These are phyloP conservation scores for Calycopis cecrops DNA, from an alignment of 1,140 invertebrate species.

Conservation along the genomic window DNA sequence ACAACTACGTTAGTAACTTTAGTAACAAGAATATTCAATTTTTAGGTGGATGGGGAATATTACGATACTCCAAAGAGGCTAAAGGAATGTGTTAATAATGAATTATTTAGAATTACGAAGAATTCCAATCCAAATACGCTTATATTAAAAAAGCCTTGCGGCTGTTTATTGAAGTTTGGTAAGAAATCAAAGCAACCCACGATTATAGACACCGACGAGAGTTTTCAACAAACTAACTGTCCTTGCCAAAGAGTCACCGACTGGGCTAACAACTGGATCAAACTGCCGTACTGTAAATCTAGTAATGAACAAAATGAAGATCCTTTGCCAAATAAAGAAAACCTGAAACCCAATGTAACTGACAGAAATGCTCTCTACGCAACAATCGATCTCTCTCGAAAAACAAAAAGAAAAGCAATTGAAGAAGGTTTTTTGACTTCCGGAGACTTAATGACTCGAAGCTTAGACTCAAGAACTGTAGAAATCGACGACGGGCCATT, in stretches of 20 bases:
- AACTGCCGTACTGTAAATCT: slow-evolving; percentile 77
- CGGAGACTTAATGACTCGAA: slow-evolving; percentile 20
- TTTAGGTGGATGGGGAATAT: slow-evolving; percentile 73
- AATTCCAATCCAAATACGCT: slow-evolving; percentile 76
- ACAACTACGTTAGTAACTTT: too few species aligned
- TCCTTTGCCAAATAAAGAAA: slow-evolving; percentile 73
- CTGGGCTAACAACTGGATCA: slow-evolving; percentile 79
- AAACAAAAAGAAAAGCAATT: slow-evolving; percentile 69
- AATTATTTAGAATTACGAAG: slow-evolving; percentile 76
- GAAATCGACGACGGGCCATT: slow-evolving; percentile 51
- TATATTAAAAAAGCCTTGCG: slow-evolving; percentile 78
- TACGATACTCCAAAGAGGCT: slow-evolving; percentile 87
- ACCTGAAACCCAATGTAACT: slow-evolving; percentile 58
- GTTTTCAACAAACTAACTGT: slow-evolving; percentile 65
- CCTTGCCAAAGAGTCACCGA: slow-evolving; percentile 80
- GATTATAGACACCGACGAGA: slow-evolving; percentile 58
- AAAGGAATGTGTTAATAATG: slow-evolving; percentile 80
- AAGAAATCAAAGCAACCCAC: slow-evolving; percentile 62
- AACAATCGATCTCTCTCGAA: slow-evolving; percentile 80
- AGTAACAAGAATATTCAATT: slow-evolving; percentile 14
- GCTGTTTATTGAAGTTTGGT: slow-evolving; percentile 74
- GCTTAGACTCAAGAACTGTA: slow-evolving; percentile 20
- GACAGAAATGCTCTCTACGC: slow-evolving; percentile 79
- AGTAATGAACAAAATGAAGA: slow-evolving; percentile 49
- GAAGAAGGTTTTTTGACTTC: slow-evolving; percentile 15